Conservation (phyloP, 1,140 invertebrate genomes). For the Drosophila arawakana region DNA sequence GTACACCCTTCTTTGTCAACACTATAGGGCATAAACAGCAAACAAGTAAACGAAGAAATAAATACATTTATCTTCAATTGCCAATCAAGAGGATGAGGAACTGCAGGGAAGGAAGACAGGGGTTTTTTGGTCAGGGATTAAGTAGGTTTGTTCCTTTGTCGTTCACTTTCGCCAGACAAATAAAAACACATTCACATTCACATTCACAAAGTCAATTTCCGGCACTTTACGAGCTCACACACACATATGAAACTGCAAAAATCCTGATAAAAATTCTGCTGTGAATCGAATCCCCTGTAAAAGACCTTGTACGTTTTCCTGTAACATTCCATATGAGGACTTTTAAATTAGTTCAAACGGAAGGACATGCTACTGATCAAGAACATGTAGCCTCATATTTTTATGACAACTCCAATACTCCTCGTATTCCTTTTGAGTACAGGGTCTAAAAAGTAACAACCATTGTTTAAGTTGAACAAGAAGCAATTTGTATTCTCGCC, state of each 20-base stretch:
- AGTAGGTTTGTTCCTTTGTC: constrained; percentile 24
- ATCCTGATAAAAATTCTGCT: background rate
- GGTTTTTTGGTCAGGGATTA: background rate
- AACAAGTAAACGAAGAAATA: constrained; percentile 24
- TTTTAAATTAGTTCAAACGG: too few relatives aligned
- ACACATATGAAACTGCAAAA: background rate
- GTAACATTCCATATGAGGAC: too few relatives aligned
- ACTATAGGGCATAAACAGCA: constrained; percentile 2
- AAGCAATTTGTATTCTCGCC: constrained; percentile 39
- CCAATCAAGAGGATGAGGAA: constrained; percentile 11
- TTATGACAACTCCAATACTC: too few relatives aligned
- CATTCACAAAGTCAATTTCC: constrained; percentile 49
- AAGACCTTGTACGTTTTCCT: too few relatives aligned
- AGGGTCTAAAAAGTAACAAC: background rate
- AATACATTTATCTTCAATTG: constrained; percentile 50
- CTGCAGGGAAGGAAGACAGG: too few relatives aligned
- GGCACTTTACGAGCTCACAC: constrained; percentile 29
- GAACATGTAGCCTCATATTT: too few relatives aligned
- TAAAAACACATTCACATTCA: constrained; percentile 32
- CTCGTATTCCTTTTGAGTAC: too few relatives aligned
- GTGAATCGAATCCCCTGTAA: too few relatives aligned
- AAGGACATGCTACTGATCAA: too few relatives aligned
- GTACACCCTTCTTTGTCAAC: background rate
- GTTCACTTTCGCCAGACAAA: constrained; percentile 21
- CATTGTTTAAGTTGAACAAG: constrained; percentile 26